Evolutionary conservation across 2,113 vertebrate genomes (phyloP), one percentile per base, ranked within the genome.

Genomic region (Chloropsis cyanopogon): DNA sequence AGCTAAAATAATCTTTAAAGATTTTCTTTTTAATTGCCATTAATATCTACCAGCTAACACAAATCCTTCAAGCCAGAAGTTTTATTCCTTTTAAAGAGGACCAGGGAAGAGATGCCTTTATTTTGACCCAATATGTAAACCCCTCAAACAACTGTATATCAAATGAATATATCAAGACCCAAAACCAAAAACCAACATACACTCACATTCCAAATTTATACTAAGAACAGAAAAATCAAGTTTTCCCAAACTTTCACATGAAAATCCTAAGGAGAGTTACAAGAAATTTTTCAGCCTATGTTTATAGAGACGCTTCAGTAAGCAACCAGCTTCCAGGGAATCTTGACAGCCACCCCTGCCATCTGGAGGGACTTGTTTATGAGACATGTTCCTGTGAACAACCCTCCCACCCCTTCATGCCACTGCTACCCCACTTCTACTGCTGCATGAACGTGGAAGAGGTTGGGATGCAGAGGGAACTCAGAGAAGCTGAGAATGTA

Each of bases 351-450:
- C 28, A 56, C 16, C 7, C 73, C 65, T 10, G 14, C 14, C 69
- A 28, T 2, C 21, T 23, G 28, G 41, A 50, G 17, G 13, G 14
- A 53, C 12, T n/a, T 3, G 0, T 16, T 56, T 46, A 75, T 2
- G 5, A 39, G 25, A n/a, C 0, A 1, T 22, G 29, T 13, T 86
- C 35, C 46, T 33, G 15, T 1, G 9, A 42, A 53, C 39, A 75
- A 28, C 2, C 10, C 26, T 44, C 26, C 7, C 13, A 64, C 2
- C 12, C 21, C 73, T n/a, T 37, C 0, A 0, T 26, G 57, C 46
- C 47, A 37, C 25, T 37, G 53, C 35, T 54, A 23, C 39, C 29
- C 14, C n/a, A 11, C 3, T 82, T 54, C 60, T 46, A 28, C 22
- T 70, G 28, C n/a, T 49, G 16, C 19, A 20, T 1, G 2, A 44